These are phyloP conservation scores for Microplitis demolitor DNA, from an alignment of 1,140 invertebrate genomes.

Conservation along the genomic window DNA sequence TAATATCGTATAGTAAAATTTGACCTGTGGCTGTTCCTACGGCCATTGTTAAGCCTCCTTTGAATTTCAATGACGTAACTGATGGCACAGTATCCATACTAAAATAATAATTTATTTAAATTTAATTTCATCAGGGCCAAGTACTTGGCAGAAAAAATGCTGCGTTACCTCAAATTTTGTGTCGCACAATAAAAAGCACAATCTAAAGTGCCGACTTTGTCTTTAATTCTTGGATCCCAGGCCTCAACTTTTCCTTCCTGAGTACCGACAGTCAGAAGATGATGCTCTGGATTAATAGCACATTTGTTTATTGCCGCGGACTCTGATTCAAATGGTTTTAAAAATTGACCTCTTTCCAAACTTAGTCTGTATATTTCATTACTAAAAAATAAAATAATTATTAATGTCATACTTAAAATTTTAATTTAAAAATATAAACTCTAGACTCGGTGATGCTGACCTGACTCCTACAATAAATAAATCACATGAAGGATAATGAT, in stretches of 20 bases:
- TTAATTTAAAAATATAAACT: neutral
- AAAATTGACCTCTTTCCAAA: slow-evolving; percentile 92
- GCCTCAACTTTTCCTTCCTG: slow-evolving; percentile 92
- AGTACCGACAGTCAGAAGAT: slow-evolving; percentile 87
- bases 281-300: slow-evolving; percentile 86
- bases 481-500: slow-evolving; percentile 89
- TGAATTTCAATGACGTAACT: slow-evolving; percentile 80
- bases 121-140: neutral
- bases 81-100: slow-evolving; percentile 73
- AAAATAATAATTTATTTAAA: neutral
- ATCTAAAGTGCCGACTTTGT: slow-evolving; percentile 81
- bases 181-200: slow-evolving; percentile 77
- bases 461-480: slow-evolving; percentile 89
- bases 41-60: slow-evolving; percentile 83
- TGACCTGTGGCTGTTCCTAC: slow-evolving; percentile 94
- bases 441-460: slow-evolving; percentile 28
- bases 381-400: slow-evolving; percentile 61
- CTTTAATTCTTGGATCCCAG: slow-evolving; percentile 88
- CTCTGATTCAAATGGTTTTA: slow-evolving; percentile 80
- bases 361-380: slow-evolving; percentile 94
- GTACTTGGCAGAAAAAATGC: too few relatives aligned
- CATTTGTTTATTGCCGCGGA: slow-evolving; percentile 83
- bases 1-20: slow-evolving; percentile 92
- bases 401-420: neutral
- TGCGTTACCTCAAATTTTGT: slow-evolving; percentile 65